phyloP scores from a whole-genome alignment of 1,140 invertebrate genomes.

The Ceratosolen solmsi region DNA sequence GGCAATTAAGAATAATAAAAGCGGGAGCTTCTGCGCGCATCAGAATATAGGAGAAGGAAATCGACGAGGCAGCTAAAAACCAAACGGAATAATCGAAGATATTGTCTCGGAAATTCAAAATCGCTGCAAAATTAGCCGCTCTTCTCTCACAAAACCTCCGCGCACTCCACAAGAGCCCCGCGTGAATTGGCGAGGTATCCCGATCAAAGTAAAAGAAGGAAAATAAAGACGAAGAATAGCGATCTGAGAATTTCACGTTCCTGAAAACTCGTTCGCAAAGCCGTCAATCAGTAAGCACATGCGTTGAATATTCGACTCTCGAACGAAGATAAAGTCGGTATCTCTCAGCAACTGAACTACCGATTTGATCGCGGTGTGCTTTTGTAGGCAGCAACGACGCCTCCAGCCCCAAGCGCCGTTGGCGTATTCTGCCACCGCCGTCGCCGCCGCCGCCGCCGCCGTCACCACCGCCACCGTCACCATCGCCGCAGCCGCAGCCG shows the following conservation, averaged over 20 bases:
- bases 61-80: no score
- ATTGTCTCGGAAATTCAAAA: no score
- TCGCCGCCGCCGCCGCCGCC: slow-evolving; percentile 31
- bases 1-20: no score
- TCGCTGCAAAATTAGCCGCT: no score
- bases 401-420: slow-evolving; percentile 47
- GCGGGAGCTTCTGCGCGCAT: no score
- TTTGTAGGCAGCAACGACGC: slow-evolving; percentile 48
- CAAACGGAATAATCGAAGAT: no score
- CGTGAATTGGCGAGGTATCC: no score
- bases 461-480: slow-evolving; percentile 18
- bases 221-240: neutral
- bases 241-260: neutral
- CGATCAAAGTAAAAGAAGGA: no score
- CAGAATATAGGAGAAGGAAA: no score
- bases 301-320: neutral
- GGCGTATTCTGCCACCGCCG: slow-evolving; percentile 49
- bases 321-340: neutral
- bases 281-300: neutral
- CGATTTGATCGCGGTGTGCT: slow-evolving; percentile 53
- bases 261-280: neutral
- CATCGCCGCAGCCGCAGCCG: slow-evolving; percentile 44
- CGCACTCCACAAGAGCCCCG: neutral
- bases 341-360: slow-evolving; percentile 52
- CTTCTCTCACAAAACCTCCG: neutral